These are phyloP conservation scores for Coenonympha glycerion DNA, from an alignment of 2,888 invertebrate genomes.

Conservation along the genomic window DNA sequence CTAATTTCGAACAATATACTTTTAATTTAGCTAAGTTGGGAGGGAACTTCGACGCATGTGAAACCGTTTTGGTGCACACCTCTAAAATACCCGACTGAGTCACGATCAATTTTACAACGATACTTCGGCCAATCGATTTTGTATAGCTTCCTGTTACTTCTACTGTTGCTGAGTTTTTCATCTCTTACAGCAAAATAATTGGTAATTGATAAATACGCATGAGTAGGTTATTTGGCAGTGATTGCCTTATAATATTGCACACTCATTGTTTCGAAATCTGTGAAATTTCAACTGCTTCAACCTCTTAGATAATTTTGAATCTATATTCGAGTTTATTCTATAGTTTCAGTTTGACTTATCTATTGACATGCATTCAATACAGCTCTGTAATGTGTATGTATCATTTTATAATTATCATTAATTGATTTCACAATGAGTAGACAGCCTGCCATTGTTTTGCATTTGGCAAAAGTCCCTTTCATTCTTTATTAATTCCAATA, in stretches of 20 bases:
- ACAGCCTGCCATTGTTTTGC: conserved; percentile 2
- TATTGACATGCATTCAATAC: too few species aligned
- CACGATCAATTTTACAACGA: conserved; percentile 63
- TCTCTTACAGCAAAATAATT: conserved; percentile 3
- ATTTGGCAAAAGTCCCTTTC: conserved; percentile 5
- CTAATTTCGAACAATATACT: conserved; percentile 20
- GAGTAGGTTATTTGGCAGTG: background rate
- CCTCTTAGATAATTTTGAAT: too few species aligned
- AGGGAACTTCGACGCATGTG: conserved; percentile 16
- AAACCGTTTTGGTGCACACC: conserved; percentile 32
- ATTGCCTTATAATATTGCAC: background rate
- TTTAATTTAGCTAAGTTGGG: conserved; percentile 16
- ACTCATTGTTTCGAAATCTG: background rate
- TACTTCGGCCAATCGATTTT: conserved; percentile 71
- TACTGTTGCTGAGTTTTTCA: conserved; percentile 26
- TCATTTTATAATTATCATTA: background rate
- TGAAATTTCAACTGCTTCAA: background rate
- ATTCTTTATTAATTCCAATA: conserved; percentile 4
- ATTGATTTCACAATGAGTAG: background rate
- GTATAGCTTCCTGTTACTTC: conserved; percentile 68
- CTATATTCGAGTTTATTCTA: too few species aligned
- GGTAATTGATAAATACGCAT: conserved; percentile 14
- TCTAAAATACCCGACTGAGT: conserved; percentile 65
- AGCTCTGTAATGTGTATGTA: background rate
- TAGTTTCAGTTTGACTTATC: too few species aligned